These are phyloP conservation scores for Cotesia typhae DNA, from an alignment of 1,140 invertebrate genomes.

Conservation along the genomic window DNA sequence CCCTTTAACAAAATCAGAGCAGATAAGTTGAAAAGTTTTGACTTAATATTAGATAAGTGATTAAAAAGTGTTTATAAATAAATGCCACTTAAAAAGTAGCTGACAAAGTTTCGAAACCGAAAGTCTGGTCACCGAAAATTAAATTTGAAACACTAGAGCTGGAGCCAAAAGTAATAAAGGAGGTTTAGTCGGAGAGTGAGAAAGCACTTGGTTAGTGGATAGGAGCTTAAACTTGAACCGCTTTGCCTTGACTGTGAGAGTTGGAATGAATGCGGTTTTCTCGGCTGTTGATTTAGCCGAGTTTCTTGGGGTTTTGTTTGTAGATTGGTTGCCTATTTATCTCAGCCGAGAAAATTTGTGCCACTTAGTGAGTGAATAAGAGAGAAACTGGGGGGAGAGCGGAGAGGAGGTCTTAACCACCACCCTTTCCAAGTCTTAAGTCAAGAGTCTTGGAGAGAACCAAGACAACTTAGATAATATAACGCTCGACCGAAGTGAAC, in stretches of 20 bases:
- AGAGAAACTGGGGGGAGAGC: too few relatives aligned
- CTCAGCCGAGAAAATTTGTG: constrained; percentile 38
- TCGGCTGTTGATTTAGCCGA: constrained; percentile 39
- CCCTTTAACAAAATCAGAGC: too few relatives aligned
- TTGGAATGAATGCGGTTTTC: constrained; percentile 32
- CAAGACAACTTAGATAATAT: constrained; percentile 9
- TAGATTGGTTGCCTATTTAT: constrained; percentile 44
- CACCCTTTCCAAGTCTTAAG: background rate
- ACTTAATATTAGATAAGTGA: too few relatives aligned
- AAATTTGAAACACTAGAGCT: background rate
- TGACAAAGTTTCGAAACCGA: too few relatives aligned
- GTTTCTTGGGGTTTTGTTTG: constrained; percentile 43
- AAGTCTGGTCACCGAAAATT: background rate
- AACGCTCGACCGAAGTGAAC: background rate
- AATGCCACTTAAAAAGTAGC: too few relatives aligned
- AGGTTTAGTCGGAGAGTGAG: too few relatives aligned
- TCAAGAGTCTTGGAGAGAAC: constrained; percentile 5
- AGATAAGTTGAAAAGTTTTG: too few relatives aligned
- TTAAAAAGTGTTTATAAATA: too few relatives aligned
- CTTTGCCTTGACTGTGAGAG: background rate
- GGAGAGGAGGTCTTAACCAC: constrained; percentile 1
- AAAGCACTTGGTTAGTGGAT: too few relatives aligned
- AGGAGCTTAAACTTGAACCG: too few relatives aligned
- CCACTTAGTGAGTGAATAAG: constrained; percentile 44
- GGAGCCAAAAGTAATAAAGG: background rate